Conservation (phyloP, 2,797 vertebrate species). For the Pantherophis alleghaniensis region DNA sequence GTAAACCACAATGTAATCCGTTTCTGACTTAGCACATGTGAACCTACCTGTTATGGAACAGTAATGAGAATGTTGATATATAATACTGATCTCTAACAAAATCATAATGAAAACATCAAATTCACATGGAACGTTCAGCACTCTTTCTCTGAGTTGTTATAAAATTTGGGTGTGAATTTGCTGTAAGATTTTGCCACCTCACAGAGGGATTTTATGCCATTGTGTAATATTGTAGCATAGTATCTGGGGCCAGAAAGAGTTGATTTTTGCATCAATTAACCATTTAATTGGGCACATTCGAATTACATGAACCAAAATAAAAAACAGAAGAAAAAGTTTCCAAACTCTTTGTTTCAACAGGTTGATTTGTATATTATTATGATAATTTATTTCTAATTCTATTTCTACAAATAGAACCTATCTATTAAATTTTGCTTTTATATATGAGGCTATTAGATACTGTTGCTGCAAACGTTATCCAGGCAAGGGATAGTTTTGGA, state of each 20-base stretch:
- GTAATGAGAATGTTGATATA: neutral
- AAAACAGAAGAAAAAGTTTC: neutral
- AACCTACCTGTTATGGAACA: neutral
- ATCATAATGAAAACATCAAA: neutral
- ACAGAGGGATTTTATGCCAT: neutral
- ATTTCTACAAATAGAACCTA: neutral
- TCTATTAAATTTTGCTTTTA: neutral
- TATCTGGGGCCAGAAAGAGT: neutral
- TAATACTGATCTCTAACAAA: neutral
- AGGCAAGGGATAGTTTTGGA: conserved; percentile 13
- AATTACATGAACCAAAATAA: neutral
- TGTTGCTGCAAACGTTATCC: conserved; percentile 4
- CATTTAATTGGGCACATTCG: neutral
- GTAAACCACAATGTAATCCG: neutral
- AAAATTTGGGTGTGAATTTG: neutral
- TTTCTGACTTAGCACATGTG: neutral
- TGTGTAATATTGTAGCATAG: neutral
- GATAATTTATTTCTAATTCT: neutral
- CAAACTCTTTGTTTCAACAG: neutral
- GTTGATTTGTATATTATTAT: neutral
- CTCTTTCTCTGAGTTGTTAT: neutral
- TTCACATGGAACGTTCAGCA: neutral
- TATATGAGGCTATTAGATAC: neutral
- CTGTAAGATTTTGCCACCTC: neutral
- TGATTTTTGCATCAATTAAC: neutral